A percentile compares a stretch with the other conserved stretches of the same genome.
Conservation (phyloP, 2,888 invertebrate genomes). For the Willowsia nigromaculata region DNA sequence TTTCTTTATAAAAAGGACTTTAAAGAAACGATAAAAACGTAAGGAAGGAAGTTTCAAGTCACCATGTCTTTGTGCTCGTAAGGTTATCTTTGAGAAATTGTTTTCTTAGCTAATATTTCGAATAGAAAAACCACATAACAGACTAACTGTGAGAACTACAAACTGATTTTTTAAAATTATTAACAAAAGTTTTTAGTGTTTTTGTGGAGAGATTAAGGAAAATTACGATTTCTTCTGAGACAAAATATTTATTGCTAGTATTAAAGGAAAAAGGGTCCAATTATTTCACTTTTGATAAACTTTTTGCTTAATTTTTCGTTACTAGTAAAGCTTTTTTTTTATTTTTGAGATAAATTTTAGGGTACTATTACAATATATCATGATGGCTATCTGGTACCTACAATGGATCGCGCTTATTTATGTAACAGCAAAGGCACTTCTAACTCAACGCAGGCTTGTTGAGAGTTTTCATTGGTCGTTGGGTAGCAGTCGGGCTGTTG, state of each 20-base stretch:
- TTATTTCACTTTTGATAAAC: not conserved
- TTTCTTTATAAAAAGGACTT: not conserved
- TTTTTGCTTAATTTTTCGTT: not conserved
- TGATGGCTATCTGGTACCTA: not conserved
- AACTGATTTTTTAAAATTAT: too few relatives aligned
- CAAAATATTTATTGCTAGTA: not conserved
- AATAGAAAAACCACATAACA: not conserved
- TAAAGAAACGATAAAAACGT: not conserved
- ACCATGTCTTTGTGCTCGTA: not conserved
- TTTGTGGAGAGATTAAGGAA: not conserved
- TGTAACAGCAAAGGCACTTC: not conserved
- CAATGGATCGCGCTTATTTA: not conserved
- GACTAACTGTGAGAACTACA: not conserved
- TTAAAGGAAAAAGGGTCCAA: not conserved
- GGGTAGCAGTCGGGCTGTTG: not conserved
- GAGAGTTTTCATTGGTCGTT: not conserved
- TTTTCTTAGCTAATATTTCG: constrained; percentile 14
- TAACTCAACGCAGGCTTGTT: not conserved
- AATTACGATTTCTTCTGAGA: not conserved
- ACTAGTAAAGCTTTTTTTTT: not conserved
- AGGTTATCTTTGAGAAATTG: not conserved
- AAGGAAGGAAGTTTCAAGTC: not conserved
- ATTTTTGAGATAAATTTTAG: too few relatives aligned
- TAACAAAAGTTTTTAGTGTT: not conserved
- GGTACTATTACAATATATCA: not conserved